A percentile compares a stretch with the other conserved stretches of the same genome.
Conservation (phyloP, 2,113 vertebrate genomes). For the Agelaius phoeniceus region DNA sequence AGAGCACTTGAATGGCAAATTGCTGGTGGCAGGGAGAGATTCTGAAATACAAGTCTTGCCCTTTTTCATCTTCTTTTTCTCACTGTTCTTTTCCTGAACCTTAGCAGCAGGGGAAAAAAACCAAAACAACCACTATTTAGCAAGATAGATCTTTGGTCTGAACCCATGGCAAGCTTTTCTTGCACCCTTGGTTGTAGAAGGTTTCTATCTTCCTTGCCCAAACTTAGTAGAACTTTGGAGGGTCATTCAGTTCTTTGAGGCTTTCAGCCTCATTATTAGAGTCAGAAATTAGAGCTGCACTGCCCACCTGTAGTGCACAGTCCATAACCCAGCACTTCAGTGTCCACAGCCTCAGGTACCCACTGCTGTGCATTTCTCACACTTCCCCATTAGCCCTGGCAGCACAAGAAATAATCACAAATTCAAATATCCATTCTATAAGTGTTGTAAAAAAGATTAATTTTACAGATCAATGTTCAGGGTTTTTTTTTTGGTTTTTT, state of each 20-base stretch:
- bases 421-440: neutral
- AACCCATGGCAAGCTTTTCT: neutral
- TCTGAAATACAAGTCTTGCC: neutral
- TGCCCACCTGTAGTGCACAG: fast-evolving
- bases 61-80: neutral
- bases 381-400: neutral
- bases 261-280: neutral
- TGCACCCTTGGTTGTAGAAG: neutral
- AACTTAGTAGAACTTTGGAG: neutral
- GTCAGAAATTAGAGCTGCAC: neutral
- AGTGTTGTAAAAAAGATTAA: neutral
- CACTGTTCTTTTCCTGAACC: neutral
- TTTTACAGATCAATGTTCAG: neutral
- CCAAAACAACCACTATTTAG: neutral
- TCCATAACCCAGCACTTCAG: neutral
- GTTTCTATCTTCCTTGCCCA: neutral
- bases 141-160: neutral
- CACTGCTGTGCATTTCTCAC: neutral
- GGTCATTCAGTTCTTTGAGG: neutral
- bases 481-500: no score
- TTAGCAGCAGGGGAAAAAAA: neutral
- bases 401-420: neutral
- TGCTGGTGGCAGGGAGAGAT: neutral
- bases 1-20: neutral
- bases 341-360: neutral